Evolutionary conservation across 2,797 vertebrate species (phyloP).

Genomic region (Neosilurus mollespiculum): DNA sequence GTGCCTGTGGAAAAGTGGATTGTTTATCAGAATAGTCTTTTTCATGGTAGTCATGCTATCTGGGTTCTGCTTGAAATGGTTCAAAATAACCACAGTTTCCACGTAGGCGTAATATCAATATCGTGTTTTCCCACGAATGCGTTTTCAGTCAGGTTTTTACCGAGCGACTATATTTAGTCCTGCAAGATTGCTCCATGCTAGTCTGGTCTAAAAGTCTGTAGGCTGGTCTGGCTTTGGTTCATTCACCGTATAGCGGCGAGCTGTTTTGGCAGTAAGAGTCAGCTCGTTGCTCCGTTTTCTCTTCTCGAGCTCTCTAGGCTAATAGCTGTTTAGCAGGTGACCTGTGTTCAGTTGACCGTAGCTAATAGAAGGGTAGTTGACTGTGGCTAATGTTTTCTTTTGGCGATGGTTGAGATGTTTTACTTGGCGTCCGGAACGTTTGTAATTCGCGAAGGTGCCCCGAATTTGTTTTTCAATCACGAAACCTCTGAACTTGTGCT

Average conservation of each 20-base stretch:
- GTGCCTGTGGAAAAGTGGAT: background rate
- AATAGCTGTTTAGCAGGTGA: slow-evolving; percentile 53
- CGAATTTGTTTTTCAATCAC: slow-evolving; percentile 3
- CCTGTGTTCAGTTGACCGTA: slow-evolving; percentile 48
- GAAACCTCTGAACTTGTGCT: background rate
- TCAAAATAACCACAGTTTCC: background rate
- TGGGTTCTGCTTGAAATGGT: background rate
- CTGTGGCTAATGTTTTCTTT: slow-evolving; percentile 57
- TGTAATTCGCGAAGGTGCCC: background rate
- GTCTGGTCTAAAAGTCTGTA: background rate
- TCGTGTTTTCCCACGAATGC: background rate
- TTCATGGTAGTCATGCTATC: background rate
- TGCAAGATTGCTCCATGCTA: background rate
- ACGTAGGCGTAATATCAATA: background rate
- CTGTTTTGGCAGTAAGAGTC: background rate
- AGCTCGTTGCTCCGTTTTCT: slow-evolving; percentile 15
- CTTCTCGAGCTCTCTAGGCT: slow-evolving; percentile 20
- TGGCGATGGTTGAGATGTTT: slow-evolving; percentile 43
- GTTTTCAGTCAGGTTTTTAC: background rate
- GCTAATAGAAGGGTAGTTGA: slow-evolving; percentile 59
- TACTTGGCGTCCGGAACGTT: slow-evolving; percentile 1
- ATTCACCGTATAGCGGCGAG: background rate
- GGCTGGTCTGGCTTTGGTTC: background rate
- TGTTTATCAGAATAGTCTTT: slow-evolving; percentile 19
- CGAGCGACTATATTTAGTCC: slow-evolving; percentile 12